These are phyloP conservation scores for Lacanobia wlatinum DNA, from an alignment of 2,888 invertebrate species.

Conservation along the genomic window DNA sequence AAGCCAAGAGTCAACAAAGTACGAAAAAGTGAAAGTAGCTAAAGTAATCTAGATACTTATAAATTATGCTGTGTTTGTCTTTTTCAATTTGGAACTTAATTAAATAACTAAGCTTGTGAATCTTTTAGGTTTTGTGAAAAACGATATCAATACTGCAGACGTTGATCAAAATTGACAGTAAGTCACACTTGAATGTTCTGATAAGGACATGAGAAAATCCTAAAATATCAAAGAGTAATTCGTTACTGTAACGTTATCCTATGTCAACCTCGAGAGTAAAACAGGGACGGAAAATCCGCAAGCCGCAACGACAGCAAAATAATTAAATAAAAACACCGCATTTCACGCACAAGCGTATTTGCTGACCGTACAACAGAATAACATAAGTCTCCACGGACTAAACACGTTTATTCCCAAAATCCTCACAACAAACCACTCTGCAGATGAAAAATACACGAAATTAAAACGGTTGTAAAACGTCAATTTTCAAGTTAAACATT, in stretches of 20 bases:
- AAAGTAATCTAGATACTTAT: constrained; percentile 12
- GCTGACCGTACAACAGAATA: constrained; percentile 40
- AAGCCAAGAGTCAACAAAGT: constrained; percentile 28
- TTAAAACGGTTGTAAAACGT: constrained; percentile 61
- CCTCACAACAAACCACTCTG: constrained; percentile 31
- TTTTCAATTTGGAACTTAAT: background rate
- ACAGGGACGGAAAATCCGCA: constrained; percentile 49
- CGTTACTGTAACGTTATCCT: constrained; percentile 20
- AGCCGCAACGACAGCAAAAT: constrained; percentile 45
- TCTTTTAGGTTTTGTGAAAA: background rate
- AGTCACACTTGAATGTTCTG: background rate
- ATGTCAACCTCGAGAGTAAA: constrained; percentile 11
- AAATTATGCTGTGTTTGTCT: background rate
- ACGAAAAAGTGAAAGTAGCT: background rate
- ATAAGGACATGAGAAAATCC: background rate
- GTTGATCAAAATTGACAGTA: background rate
- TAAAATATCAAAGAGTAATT: constrained; percentile 21
- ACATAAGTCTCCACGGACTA: constrained; percentile 28
- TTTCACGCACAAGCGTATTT: constrained; percentile 50
- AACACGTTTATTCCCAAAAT: constrained; percentile 35
- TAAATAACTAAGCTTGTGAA: background rate
- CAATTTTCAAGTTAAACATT: constrained; percentile 66
- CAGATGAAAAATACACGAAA: constrained; percentile 50
- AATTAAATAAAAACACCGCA: constrained; percentile 64
- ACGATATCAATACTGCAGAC: background rate